Evolutionary conservation across 2,797 vertebrate species (phyloP).

Genomic region (Paramormyrops hopkinsi): DNA sequence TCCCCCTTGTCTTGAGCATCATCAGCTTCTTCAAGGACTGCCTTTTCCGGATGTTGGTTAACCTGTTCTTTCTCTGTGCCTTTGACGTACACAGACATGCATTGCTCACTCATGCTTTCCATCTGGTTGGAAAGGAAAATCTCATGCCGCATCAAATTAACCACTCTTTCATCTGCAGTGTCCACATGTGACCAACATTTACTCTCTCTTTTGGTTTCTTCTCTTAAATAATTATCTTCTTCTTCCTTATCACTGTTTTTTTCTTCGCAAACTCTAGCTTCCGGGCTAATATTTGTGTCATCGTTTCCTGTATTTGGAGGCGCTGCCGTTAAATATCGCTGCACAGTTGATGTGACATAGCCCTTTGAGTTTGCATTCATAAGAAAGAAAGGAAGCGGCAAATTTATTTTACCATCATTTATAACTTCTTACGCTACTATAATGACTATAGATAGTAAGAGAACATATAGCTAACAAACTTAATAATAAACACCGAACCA

Average conservation of each 20-base stretch:
- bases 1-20: not conserved
- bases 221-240: slow-evolving; percentile 3
- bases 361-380: slow-evolving; percentile 38
- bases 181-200: slow-evolving; percentile 4
- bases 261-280: not conserved
- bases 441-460: not conserved
- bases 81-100: slow-evolving; percentile 5
- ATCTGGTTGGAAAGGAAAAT: slow-evolving; percentile 7
- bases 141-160: slow-evolving; percentile 32
- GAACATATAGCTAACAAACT: not conserved
- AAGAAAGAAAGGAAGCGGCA: not conserved
- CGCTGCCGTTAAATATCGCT: slow-evolving; percentile 50
- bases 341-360: slow-evolving; percentile 55
- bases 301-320: slow-evolving; percentile 23
- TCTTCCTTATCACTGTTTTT: slow-evolving; percentile 9
- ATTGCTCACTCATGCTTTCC: not conserved
- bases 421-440: not conserved
- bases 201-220: not conserved
- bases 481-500: not conserved
- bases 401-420: not conserved
- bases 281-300: not conserved
- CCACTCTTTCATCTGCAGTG: slow-evolving; percentile 21
- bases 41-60: not conserved
- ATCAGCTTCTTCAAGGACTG: not conserved
- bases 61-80: not conserved